Base-by-base conservation (phyloP, 2,113 vertebrate genomes). In the Nothocercus julius region DNA sequence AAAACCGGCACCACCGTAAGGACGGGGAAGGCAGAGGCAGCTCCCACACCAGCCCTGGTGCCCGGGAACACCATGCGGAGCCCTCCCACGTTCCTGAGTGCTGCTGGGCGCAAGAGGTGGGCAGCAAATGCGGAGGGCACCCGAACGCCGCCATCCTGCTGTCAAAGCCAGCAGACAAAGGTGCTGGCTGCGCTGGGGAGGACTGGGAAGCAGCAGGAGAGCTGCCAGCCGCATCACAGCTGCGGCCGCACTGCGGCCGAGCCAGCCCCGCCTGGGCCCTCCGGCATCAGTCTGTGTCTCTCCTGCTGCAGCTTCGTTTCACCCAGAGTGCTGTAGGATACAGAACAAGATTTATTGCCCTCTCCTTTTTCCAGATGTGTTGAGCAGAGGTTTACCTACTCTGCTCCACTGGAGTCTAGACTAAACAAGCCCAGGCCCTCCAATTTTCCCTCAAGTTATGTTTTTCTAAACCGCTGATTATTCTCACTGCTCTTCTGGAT, bases 31-130 rank as follows among this genome's bases (percentile, higher is more conserved):
- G 81, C 38, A 66, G 25, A 47, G 67, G 47, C 22, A 25, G 51
- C 59, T 85, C 76, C 82, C 27, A 42, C 22, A n/a, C 51, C 87
- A 12, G 9, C 72, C 27, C 14, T 0, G 25, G 56, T 51, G n/a
- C 20, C 6, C 27, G 8, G 51, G 53, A 61, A 3, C 19, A 12
- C 1, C 5, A 38, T 8, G 3, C n/a, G 53, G 64, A 74, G 69
- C 27, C 25, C 28, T 77, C 13, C 53, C 18, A 40, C 2, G 0
- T 27, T 28, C 20, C 78, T 24, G 34, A 28, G 42, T 0, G 0
- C 36, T 32, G 25, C 74, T 38, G 38, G 67, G 61, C 34, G 30
- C 0, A 2, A 83, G 13, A 7, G 8, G 47, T 11, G 45, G 38
- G 22, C 56, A 76, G 82, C 42, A 59, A 54, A 73, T 12, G 28